Evolutionary conservation across 2,113 vertebrate species (phyloP).

Genomic region (Pyrgilauda ruficollis): DNA sequence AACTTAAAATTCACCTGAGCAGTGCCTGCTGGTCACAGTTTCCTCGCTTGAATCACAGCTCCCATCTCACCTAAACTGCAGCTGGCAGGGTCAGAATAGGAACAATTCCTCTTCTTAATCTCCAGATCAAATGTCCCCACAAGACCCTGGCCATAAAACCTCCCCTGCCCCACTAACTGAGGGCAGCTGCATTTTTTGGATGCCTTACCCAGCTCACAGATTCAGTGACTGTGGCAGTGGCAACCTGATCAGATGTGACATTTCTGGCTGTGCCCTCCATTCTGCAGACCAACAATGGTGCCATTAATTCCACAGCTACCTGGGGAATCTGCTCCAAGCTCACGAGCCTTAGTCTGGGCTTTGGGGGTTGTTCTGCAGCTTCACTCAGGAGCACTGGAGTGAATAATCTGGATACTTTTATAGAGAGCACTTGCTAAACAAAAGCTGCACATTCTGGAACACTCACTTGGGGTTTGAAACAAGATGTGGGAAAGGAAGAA

Average conservation of each 20-base stretch:
- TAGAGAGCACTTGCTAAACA: not conserved
- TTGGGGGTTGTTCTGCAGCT: not conserved
- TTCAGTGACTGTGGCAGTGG: not conserved
- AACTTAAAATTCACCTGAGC: not conserved
- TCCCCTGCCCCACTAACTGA: not conserved
- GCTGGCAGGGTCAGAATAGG: not conserved
- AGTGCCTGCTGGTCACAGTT: not conserved
- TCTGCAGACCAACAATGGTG: not conserved
- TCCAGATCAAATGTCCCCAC: not conserved
- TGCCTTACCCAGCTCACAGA: not conserved
- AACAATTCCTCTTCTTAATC: not conserved
- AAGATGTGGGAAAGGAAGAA: not conserved
- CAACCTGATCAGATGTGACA: not conserved
- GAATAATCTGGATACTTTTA: not conserved
- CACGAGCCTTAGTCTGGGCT: not conserved
- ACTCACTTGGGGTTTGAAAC: not conserved
- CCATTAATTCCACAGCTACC: not conserved
- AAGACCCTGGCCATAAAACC: not conserved
- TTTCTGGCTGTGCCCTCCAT: not conserved
- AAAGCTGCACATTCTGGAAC: not conserved
- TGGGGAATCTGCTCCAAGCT: not conserved
- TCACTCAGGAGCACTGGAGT: not conserved
- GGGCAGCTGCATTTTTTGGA: not conserved
- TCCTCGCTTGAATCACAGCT: not conserved
- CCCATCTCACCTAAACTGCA: not conserved